Conservation (phyloP, 2,797 vertebrate genomes). For the Poliocrania exsul region DNA sequence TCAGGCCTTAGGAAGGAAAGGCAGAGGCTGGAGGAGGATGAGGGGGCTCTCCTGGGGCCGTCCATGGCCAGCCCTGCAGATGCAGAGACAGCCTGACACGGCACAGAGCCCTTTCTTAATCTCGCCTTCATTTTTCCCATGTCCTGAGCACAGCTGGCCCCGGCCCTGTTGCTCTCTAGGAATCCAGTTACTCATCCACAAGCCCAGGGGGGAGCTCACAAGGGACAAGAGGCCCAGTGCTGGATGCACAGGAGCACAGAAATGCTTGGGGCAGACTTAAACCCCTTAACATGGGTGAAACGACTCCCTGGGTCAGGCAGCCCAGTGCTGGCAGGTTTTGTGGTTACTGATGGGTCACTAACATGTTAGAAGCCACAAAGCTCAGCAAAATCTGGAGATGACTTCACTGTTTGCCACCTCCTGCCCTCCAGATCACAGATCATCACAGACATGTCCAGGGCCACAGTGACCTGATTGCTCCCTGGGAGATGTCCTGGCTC, state of each 20-base stretch:
- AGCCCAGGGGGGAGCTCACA: not conserved
- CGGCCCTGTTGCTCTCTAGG: slow-evolving; percentile 18
- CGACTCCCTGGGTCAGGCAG: not conserved
- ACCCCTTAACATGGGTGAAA: not conserved
- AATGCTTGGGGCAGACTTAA: not conserved
- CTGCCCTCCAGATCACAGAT: not conserved
- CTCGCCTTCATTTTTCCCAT: slow-evolving; percentile 41
- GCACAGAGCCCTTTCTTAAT: slow-evolving; percentile 11
- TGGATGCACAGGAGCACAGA: not conserved
- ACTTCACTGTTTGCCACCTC: not conserved
- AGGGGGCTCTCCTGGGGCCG: not conserved
- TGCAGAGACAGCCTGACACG: slow-evolving; percentile 4
- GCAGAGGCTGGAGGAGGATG: not conserved
- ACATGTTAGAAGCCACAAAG: not conserved
- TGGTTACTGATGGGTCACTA: not conserved
- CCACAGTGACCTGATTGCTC: not conserved
- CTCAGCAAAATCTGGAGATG: not conserved
- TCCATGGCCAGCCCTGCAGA: not conserved
- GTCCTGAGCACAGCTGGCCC: slow-evolving; percentile 33
- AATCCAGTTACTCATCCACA: not conserved
- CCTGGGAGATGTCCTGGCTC: not conserved
- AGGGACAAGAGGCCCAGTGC: not conserved
- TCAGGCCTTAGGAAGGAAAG: not conserved
- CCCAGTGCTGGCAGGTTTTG: not conserved
- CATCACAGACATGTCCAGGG: not conserved